These are phyloP conservation scores for Adelognathus sp. DNA, from an alignment of 2,888 invertebrate genomes.

Conservation along the genomic window DNA sequence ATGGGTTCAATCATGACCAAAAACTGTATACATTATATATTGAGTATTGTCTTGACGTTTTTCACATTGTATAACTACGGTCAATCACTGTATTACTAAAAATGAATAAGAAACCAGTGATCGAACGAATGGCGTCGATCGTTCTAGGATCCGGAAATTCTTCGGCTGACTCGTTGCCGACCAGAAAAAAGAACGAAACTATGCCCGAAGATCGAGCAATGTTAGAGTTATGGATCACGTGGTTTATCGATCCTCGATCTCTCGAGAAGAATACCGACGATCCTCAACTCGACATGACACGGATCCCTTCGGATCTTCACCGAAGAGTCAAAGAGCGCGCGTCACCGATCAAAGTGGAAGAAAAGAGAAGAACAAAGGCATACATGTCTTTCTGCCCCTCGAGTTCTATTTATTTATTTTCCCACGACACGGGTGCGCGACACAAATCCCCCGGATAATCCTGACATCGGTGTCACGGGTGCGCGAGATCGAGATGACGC, in stretches of 20 bases:
- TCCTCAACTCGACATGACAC: background rate
- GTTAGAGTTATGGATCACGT: slow-evolving; percentile 22
- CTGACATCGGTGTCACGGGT: slow-evolving; percentile 51
- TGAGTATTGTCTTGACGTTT: background rate
- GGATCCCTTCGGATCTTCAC: background rate
- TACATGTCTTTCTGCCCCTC: slow-evolving; percentile 33
- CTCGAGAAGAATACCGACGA: background rate
- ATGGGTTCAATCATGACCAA: too few species aligned
- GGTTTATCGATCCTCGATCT: slow-evolving; percentile 46
- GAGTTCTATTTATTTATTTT: slow-evolving; percentile 35
- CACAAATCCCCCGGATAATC: slow-evolving; percentile 61
- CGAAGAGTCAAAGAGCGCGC: background rate
- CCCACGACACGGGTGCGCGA: slow-evolving; percentile 42
- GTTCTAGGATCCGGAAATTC: background rate
- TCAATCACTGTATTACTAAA: background rate
- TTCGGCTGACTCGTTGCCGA: background rate
- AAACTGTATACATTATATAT: too few species aligned
- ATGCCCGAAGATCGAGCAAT: background rate
- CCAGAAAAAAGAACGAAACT: background rate
- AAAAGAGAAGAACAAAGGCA: background rate
- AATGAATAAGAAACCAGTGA: background rate
- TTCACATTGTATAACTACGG: background rate
- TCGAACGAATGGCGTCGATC: background rate
- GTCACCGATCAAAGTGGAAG: slow-evolving; percentile 13
- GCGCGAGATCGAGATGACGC: slow-evolving; percentile 34